Evolutionary conservation across 2,888 invertebrate genomes (phyloP), one percentile per base, ranked within the genome.

Genomic region (Lasioglossum figueresi): DNA sequence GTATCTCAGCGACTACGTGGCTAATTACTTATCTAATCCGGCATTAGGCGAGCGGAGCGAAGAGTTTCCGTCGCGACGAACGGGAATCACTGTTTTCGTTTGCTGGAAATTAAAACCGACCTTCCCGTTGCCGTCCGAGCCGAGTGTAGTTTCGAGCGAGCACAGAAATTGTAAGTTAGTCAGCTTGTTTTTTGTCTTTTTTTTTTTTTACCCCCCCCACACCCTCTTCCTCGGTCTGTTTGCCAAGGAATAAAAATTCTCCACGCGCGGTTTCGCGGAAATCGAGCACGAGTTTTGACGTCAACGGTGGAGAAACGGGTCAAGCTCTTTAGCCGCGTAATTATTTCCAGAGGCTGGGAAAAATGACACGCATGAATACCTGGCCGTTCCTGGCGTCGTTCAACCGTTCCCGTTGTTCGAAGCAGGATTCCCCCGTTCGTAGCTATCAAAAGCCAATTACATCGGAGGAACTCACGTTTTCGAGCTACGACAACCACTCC

Each of bases 271-370:
- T 0, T 27, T 31, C 59, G 45, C 37, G 74, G 37, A 19, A 74
- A 59, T 37, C 31, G 56, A 70, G 68, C 59, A n/a, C 59, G 37
- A 52, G 77, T 82, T 83, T 81, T 81, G 84, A 82, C 84, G 84
- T 82, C 84, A 82, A 75, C 75, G 75, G n/a, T n/a, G n/a, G 43
- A 23, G 43, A 84, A 84, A 43, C 75, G 78, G 84, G 84, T 84
- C 84, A 82, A 82, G 75, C 82, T 56, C 34, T 77, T 84, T 70
- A 59, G 52, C 74, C 37, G 43, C 78, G 74, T 84, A 84, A 84
- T 84, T 84, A 82, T 84, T 78, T 63, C n/a, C 40, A 14, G 68
- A 4, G 27, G n/a, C 68, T 16, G 45, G 45, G 45, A 31, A 16
- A 43, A 40, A 43, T 40, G 12, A 14, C 27, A 48, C 43, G 63